These are phyloP conservation scores for Heliconius sara DNA, from an alignment of 2,888 invertebrate genomes.

Conservation along the genomic window DNA sequence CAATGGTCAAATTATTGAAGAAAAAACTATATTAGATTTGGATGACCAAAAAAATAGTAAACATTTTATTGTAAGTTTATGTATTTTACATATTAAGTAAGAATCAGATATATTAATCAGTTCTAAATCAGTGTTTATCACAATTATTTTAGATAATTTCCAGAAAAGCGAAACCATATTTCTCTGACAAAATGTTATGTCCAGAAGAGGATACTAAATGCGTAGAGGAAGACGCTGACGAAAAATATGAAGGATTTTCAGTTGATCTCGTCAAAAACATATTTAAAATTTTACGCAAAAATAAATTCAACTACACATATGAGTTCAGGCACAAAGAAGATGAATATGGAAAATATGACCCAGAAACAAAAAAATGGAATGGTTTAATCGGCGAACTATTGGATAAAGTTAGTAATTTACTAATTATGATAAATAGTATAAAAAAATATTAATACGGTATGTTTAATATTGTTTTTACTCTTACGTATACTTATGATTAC, in stretches of 20 bases:
- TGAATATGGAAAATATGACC: constrained; percentile 62
- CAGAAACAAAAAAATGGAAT: constrained; percentile 68
- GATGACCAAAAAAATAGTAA: constrained; percentile 85
- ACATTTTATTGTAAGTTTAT: constrained; percentile 84
- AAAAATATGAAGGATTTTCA: constrained; percentile 89
- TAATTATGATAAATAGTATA: neutral
- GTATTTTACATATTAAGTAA: neutral
- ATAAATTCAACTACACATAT: constrained; percentile 71
- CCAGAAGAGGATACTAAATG: constrained; percentile 56
- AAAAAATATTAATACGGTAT: neutral
- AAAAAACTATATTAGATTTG: constrained; percentile 64
- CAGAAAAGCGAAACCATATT: constrained; percentile 89
- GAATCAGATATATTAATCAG: neutral
- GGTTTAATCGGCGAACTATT: constrained; percentile 73
- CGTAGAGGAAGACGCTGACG: constrained; percentile 83
- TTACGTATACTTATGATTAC: constrained; percentile 36
- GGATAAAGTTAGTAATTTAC: constrained; percentile 65
- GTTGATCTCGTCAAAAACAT: constrained; percentile 90
- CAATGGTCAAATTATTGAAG: constrained; percentile 82
- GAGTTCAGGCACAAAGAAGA: constrained; percentile 61
- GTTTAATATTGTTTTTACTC: neutral
- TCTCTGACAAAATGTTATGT: constrained; percentile 84
- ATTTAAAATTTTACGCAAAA: constrained; percentile 81
- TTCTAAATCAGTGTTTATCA: neutral
- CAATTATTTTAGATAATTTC: constrained; percentile 79